Evolutionary conservation across 2,113 vertebrate species (phyloP).

Genomic region (Orycteropus afer): DNA sequence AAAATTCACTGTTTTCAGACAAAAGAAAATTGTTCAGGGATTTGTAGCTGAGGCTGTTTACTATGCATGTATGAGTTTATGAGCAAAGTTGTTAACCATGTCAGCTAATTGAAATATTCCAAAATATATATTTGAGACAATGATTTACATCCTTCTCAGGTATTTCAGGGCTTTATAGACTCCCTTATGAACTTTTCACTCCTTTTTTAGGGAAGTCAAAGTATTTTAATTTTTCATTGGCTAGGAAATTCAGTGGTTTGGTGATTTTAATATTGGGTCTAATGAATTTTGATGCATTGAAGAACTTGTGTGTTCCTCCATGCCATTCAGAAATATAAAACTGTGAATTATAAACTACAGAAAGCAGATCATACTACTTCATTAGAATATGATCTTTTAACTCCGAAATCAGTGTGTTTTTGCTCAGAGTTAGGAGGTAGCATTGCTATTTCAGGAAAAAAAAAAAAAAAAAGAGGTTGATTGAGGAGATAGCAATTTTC

Average conservation of each 20-base stretch:
- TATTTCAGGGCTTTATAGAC: background rate
- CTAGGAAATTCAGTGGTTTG: background rate
- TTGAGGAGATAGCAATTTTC: background rate
- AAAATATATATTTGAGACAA: background rate
- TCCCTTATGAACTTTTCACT: background rate
- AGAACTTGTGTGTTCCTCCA: background rate
- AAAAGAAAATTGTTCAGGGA: background rate
- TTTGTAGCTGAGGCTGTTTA: background rate
- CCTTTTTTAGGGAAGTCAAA: background rate
- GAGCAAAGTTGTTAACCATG: background rate
- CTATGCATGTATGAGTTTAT: background rate
- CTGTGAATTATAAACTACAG: background rate
- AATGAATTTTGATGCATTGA: background rate
- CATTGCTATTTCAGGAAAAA: conserved; percentile 28
- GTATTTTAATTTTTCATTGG: background rate
- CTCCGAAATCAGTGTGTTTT: background rate
- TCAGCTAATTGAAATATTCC: background rate
- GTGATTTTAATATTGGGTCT: background rate
- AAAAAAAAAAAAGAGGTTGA: background rate
- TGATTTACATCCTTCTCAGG: background rate
- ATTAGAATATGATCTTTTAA: conserved; percentile 7
- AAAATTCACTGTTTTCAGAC: background rate
- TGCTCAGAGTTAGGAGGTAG: background rate
- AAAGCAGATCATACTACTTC: background rate
- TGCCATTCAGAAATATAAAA: background rate